These are phyloP conservation scores for Anticlea derivata DNA, from an alignment of 2,888 invertebrate genomes.

Conservation along the genomic window DNA sequence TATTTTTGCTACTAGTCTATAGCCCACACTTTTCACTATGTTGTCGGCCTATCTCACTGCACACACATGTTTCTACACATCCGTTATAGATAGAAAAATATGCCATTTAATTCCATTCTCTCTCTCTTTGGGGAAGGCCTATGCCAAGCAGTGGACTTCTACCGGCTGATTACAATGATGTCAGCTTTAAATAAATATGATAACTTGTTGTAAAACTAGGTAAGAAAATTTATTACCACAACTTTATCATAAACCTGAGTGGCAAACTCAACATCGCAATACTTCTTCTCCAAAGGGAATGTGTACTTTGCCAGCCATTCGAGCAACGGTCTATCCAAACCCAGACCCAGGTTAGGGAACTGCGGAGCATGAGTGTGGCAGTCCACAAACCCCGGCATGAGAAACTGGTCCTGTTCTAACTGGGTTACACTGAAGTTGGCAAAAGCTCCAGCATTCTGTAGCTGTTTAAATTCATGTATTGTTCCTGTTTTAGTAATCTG, in stretches of 20 bases:
- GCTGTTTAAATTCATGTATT: slow-evolving; percentile 45
- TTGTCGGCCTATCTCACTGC: too few relatives aligned
- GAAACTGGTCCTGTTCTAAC: slow-evolving; percentile 82
- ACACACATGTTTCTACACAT: too few relatives aligned
- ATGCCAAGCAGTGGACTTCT: too few relatives aligned
- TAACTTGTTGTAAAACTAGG: background rate
- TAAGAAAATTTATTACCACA: slow-evolving; percentile 86
- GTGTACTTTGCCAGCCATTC: slow-evolving; percentile 95
- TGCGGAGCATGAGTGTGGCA: slow-evolving; percentile 96
- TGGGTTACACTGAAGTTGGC: slow-evolving; percentile 46
- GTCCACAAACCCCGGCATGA: slow-evolving; percentile 95
- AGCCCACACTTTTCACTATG: too few relatives aligned
- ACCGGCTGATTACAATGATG: too few relatives aligned
- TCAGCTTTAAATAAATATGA: too few relatives aligned
- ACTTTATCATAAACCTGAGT: slow-evolving; percentile 88
- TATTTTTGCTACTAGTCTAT: too few relatives aligned
- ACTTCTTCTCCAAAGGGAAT: slow-evolving; percentile 91
- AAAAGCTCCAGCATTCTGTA: slow-evolving; percentile 42
- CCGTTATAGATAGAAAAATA: too few relatives aligned
- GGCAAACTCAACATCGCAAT: slow-evolving; percentile 87
- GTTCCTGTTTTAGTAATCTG: slow-evolving; percentile 62
- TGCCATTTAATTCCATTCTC: too few relatives aligned
- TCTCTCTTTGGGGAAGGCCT: too few relatives aligned
- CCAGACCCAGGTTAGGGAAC: slow-evolving; percentile 93
- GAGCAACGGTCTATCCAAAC: slow-evolving; percentile 90